Base-by-base conservation (phyloP, 2,113 vertebrate genomes). In the Meriones unguiculatus region DNA sequence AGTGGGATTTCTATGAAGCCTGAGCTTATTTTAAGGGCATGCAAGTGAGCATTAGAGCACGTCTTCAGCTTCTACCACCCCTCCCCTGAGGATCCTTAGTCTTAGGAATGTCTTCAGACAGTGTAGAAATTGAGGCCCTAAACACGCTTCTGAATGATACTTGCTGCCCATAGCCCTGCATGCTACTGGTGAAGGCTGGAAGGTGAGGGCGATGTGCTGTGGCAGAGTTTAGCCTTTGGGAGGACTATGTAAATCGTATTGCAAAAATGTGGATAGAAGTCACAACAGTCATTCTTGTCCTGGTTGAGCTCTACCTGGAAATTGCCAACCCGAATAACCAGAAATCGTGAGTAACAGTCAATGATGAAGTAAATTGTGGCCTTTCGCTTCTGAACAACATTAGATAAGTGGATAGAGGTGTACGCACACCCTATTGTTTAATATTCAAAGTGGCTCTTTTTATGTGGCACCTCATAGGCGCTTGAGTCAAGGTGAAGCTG, bases 301-400 rank as follows among this genome's bases (percentile, higher is more conserved):
- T 67, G 41, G 82, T 87, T 59, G 25, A 59, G 24, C 64, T 77
- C 80, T 94, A 46, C 69, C 67, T 94, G 76, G 90, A 90, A 92
- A 95, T 77, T 50, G 87, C 59, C 77, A 69, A n/a, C 81, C 46
- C 13, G 59, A 3, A 52, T 72, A 92, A 90, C 4, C 52, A 17
- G 54, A 72, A 57, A 54, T 30, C n/a, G 46, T n/a, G 69, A 84
- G 69, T 85, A 77, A 87, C 25, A 85, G 67, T 65, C 32, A 87
- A 25, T 20, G 69, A 46, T 41, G 67, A 89, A 54, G n/a, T 86
- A 62, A 89, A 65, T 89, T 73, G 80, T 13, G 5, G 22, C 4
- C 50, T 75, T 82, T 81, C 50, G 70, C 24, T 87, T 76, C 41
- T 28, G 54, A 94, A 77, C 30, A 82, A 89, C 69, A 9, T 22